Evolutionary conservation across 2,113 vertebrate genomes (phyloP).

Genomic region (Platysternon megacephalum): DNA sequence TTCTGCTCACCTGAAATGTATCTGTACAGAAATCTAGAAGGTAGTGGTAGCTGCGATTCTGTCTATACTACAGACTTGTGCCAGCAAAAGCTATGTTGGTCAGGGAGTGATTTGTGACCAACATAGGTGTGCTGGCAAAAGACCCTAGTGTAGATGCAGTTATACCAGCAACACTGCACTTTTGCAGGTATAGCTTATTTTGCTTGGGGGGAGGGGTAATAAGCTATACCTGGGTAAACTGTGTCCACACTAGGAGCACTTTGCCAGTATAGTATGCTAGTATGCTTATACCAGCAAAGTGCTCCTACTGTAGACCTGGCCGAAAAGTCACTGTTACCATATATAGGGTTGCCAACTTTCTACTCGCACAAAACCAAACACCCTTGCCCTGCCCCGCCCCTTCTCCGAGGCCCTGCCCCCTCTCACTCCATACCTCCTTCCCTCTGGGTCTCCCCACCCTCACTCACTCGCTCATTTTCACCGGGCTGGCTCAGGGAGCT

Average conservation of each 20-base stretch:
- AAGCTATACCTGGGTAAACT: neutral
- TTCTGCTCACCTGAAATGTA: constrained; percentile 16
- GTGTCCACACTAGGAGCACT: neutral
- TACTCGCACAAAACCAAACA: too few relatives aligned
- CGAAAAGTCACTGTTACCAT: neutral
- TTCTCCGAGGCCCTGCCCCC: too few relatives aligned
- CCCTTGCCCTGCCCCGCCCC: too few relatives aligned
- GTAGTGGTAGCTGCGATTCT: neutral
- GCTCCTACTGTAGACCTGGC: neutral
- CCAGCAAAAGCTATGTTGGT: neutral
- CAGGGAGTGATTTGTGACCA: neutral
- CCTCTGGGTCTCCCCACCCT: too few relatives aligned
- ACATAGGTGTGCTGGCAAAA: neutral
- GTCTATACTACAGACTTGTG: neutral
- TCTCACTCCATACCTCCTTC: too few relatives aligned
- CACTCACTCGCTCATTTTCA: too few relatives aligned
- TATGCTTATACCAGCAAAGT: neutral
- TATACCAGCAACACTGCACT: neutral
- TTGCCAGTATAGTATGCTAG: neutral
- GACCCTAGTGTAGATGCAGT: neutral
- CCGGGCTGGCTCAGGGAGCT: too few relatives aligned
- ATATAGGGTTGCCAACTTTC: too few relatives aligned
- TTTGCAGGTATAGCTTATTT: neutral
- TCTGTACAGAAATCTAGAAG: neutral
- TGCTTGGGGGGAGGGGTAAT: neutral